Percentiles rank a stretch among this genome's conserved stretches.
These are phyloP conservation scores for Pandemis cinnamomeana DNA, from an alignment of 2,888 invertebrate genomes.

Conservation along the genomic window DNA sequence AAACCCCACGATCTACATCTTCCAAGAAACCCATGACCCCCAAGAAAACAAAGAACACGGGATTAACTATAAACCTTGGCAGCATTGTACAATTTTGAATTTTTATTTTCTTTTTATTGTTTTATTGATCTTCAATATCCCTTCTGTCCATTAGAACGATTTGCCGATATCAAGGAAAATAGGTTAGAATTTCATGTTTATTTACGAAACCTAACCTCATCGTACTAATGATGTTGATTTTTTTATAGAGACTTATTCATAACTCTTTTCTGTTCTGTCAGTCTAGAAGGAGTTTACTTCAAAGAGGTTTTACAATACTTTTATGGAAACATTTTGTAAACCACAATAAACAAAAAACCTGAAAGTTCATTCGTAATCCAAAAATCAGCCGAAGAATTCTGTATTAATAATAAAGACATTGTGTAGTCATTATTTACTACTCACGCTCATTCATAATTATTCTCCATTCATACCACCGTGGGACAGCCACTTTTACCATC, in stretches of 20 bases:
- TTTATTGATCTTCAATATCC: neutral
- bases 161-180: neutral
- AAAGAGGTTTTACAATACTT: too few species aligned
- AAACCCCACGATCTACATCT: slow-evolving; percentile 42
- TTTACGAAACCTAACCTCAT: slow-evolving; percentile 6
- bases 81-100: slow-evolving; percentile 3
- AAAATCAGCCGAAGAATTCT: too few species aligned
- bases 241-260: neutral
- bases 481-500: neutral
- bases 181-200: slow-evolving; percentile 1
- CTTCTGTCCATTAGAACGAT: neutral
- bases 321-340: too few species aligned
- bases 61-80: neutral
- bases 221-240: neutral
- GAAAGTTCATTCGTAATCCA: too few species aligned
- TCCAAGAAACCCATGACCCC: slow-evolving; percentile 27
- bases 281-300: too few species aligned
- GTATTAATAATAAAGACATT: too few species aligned
- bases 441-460: neutral
- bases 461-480: neutral
- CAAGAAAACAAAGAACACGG: slow-evolving; percentile 2
- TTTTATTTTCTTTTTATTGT: neutral
- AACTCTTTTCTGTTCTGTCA: neutral
- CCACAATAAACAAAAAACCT: too few species aligned
- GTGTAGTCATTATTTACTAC: neutral